Evolutionary conservation across 2,113 vertebrate species (phyloP).

Genomic region (Eudyptes chrysolophus): DNA sequence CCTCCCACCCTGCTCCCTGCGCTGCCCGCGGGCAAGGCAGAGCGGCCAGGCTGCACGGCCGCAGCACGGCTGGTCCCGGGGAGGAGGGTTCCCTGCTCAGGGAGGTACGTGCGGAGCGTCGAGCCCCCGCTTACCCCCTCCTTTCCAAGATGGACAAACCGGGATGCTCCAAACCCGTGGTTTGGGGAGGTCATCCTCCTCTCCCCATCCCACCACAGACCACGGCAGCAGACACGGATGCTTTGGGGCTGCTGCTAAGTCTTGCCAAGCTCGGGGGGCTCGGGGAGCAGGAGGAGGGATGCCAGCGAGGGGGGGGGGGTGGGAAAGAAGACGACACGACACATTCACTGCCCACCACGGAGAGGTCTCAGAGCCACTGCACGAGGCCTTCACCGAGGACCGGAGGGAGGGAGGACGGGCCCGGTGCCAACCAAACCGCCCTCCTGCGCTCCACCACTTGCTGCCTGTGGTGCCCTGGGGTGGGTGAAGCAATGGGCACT

Average conservation of each 20-base stretch:
- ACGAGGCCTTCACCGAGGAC: fast-evolving
- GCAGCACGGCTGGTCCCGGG: fast-evolving
- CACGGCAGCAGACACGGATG: fast-evolving
- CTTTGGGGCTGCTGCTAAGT: background rate
- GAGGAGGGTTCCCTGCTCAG: background rate
- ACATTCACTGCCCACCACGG: fast-evolving
- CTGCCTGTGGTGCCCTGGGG: fast-evolving
- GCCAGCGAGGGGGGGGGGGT: too few relatives aligned
- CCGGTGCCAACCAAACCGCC: background rate
- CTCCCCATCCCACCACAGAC: fast-evolving
- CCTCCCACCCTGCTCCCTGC: background rate
- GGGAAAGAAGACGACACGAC: background rate
- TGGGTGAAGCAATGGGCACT: fast-evolving
- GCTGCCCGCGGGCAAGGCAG: background rate
- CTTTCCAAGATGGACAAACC: fast-evolving
- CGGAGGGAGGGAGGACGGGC: background rate
- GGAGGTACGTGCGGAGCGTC: fast-evolving
- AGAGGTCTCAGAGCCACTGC: background rate
- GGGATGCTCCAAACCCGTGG: background rate
- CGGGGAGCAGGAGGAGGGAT: background rate
- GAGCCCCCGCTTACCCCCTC: background rate
- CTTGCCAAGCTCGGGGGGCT: background rate
- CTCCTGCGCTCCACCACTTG: too few relatives aligned
- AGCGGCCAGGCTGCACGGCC: background rate
- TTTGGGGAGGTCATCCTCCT: background rate